Evolutionary conservation across 64 coral and sea anemone genomes (phyloP).

Genomic region (Montipora capricornis): DNA sequence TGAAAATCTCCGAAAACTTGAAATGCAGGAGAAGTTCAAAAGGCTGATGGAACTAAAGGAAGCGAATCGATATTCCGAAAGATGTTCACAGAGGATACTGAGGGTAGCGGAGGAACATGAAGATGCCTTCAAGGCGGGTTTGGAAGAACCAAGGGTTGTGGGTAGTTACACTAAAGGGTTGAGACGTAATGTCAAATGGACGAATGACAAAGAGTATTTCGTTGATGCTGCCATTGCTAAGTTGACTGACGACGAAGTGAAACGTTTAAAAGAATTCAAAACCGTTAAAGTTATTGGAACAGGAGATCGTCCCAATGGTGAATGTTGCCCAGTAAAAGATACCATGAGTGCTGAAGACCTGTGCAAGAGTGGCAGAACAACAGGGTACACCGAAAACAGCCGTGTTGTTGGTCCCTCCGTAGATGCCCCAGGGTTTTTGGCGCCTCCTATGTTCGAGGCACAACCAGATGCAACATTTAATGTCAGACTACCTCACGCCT

Average conservation of each 20-base stretch:
- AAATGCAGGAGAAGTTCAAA: background rate
- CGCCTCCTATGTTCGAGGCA: background rate
- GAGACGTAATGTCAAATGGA: background rate
- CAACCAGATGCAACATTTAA: background rate
- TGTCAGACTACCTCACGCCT: background rate
- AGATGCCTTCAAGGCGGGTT: too few relatives aligned
- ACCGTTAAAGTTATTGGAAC: background rate
- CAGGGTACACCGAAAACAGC: background rate
- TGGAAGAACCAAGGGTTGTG: background rate
- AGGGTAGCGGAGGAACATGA: too few relatives aligned
- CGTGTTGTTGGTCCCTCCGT: too few relatives aligned
- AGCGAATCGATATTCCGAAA: too few relatives aligned
- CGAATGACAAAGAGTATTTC: background rate
- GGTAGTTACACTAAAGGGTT: background rate
- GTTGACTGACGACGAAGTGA: background rate
- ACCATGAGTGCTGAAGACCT: background rate
- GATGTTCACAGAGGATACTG: too few relatives aligned
- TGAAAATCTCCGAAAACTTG: too few relatives aligned
- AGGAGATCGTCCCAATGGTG: too few relatives aligned
- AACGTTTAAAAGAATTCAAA: background rate
- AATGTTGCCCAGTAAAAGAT: background rate
- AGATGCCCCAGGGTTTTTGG: background rate
- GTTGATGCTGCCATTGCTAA: conserved; percentile 35
- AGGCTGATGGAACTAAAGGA: background rate
- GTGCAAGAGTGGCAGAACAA: conserved; percentile 28